These are phyloP conservation scores for Prostheceraeus crozeri DNA, from an alignment of 2,888 invertebrate genomes.

Conservation along the genomic window DNA sequence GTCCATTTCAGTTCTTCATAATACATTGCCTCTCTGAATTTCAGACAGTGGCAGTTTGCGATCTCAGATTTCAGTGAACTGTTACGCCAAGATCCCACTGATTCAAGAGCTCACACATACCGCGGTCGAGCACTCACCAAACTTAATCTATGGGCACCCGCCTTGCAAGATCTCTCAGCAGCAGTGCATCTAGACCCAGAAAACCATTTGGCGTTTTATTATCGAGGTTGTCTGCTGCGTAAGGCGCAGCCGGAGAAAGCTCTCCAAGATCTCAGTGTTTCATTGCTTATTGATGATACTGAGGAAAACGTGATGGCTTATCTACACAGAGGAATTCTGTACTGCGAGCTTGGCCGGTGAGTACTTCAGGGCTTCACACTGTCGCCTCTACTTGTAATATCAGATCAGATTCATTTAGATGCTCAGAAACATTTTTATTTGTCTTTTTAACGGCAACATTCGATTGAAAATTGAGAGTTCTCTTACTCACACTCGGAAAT, in stretches of 20 bases:
- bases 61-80: conserved; percentile 54
- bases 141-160: conserved; percentile 49
- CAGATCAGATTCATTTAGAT: no score
- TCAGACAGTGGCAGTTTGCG: conserved; percentile 51
- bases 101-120: conserved; percentile 49
- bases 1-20: not conserved
- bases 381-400: not conserved
- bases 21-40: conserved; percentile 14
- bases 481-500: no score
- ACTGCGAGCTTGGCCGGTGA: conserved; percentile 50
- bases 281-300: conserved; percentile 51
- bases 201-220: conserved; percentile 52
- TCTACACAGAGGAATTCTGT: conserved; percentile 55
- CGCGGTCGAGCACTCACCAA: conserved; percentile 51
- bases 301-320: conserved; percentile 52
- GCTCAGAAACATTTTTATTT: no score
- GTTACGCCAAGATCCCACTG: conserved; percentile 48
- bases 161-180: conserved; percentile 54
- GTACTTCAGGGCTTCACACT: no score
- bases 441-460: no score
- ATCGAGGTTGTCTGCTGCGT: conserved; percentile 53
- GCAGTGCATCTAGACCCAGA: conserved; percentile 55
- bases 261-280: conserved; percentile 55
- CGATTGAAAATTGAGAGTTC: no score
- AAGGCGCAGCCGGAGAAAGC: conserved; percentile 54